phyloP scores from a whole-genome alignment of 53 echinoderm and acorn worm genomes.

The Patiria pectinifera region DNA sequence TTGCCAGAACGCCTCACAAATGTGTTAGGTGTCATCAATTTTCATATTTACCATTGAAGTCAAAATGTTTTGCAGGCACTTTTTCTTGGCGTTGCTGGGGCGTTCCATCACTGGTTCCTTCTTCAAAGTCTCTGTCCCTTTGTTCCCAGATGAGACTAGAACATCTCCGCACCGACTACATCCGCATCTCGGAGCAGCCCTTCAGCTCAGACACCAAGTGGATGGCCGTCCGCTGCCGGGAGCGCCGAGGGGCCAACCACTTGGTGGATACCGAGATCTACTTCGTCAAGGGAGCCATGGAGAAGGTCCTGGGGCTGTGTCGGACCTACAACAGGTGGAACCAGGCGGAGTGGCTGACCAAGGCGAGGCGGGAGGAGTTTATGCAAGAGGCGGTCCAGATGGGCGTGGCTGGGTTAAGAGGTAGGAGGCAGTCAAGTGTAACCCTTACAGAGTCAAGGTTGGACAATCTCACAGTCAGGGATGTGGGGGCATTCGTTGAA shows the following conservation, averaged over 20 bases:
- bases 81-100: neutral
- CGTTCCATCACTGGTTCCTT: neutral
- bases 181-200: constrained; percentile 76
- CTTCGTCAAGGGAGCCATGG: constrained; percentile 93
- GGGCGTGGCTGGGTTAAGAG: constrained; percentile 53
- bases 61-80: too few species aligned
- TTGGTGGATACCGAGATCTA: constrained; percentile 66
- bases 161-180: constrained; percentile 81
- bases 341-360: constrained; percentile 63
- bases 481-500: too few species aligned
- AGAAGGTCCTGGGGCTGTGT: constrained; percentile 80
- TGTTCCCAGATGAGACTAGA: constrained; percentile 77
- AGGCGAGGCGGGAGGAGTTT: constrained; percentile 57
- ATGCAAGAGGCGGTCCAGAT: constrained; percentile 68
- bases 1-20: too few species aligned
- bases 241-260: constrained; percentile 28
- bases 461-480: too few species aligned
- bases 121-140: neutral
- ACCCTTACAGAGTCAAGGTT: too few species aligned
- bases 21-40: too few species aligned
- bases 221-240: constrained; percentile 86
- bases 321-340: constrained; percentile 72
- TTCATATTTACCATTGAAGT: too few species aligned
- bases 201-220: constrained; percentile 94
- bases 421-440: too few species aligned